Conservation (phyloP, 1,140 invertebrate genomes). For the Hydropsyche tenuis region DNA sequence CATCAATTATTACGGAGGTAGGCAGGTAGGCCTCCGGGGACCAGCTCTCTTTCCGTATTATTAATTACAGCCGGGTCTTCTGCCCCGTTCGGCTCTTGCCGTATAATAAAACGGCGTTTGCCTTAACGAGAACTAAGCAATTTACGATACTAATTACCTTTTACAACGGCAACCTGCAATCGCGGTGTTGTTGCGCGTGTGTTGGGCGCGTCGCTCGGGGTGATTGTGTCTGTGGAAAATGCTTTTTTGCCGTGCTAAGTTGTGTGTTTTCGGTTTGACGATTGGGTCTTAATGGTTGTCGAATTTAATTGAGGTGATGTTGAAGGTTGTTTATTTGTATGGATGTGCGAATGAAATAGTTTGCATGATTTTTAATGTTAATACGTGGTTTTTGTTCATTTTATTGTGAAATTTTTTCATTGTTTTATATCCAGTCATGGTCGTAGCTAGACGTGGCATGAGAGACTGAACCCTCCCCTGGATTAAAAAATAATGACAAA, state of each 20-base stretch:
- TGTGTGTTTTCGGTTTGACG: neutral
- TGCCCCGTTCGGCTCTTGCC: neutral
- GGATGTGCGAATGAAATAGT: no score
- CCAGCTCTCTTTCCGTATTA: neutral
- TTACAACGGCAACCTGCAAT: constrained; percentile 9
- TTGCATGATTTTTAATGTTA: no score
- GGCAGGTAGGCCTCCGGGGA: neutral
- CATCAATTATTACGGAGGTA: constrained; percentile 13
- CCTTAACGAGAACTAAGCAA: constrained; percentile 22
- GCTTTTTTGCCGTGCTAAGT: neutral
- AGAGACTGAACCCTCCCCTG: no score
- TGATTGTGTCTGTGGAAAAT: neutral
- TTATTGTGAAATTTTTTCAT: no score
- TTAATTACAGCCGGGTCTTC: constrained; percentile 2
- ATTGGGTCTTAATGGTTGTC: no score
- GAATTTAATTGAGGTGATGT: no score
- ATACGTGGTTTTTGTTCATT: no score
- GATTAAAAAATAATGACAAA: no score
- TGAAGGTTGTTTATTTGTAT: no score
- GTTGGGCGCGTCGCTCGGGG: no score
- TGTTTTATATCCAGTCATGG: no score
- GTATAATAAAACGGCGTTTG: neutral
- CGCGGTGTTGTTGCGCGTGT: neutral
- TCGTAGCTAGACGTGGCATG: no score
- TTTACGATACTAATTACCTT: constrained; percentile 24